Percentiles rank a stretch among this genome's conserved stretches.
Evolutionary conservation across 1,140 invertebrate species (phyloP).

Genomic region (Helicoverpa armigera): DNA sequence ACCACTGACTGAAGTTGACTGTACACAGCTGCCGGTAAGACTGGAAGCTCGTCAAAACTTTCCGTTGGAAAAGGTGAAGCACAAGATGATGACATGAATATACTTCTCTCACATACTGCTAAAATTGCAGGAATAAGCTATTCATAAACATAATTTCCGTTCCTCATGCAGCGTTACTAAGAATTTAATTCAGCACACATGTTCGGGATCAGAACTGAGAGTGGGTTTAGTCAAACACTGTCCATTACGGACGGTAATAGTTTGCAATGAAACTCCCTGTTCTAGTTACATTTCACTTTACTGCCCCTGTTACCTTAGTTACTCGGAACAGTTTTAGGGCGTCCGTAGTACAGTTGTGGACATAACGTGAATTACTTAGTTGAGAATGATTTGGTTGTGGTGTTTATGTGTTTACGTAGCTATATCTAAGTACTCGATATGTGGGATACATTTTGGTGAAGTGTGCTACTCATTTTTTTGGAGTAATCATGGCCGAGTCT

Average conservation of each 20-base stretch:
- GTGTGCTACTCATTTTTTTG: no score
- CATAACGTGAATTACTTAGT: no score
- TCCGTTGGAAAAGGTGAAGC: no score
- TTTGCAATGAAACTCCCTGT: constrained; percentile 3
- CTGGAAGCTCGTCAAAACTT: no score
- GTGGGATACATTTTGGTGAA: no score
- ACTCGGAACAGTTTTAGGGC: background rate
- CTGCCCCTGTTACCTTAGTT: background rate
- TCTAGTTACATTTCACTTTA: constrained; percentile 5
- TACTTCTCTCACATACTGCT: background rate
- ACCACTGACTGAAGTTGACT: no score
- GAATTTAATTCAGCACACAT: background rate
- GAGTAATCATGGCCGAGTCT: no score
- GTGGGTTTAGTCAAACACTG: constrained; percentile 4
- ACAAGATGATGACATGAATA: no score
- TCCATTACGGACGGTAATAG: constrained; percentile 1
- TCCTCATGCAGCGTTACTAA: background rate
- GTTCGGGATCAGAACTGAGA: background rate
- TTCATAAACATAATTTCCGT: background rate
- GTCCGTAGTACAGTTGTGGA: background rate
- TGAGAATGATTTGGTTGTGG: no score
- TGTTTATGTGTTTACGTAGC: no score
- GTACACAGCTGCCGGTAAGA: no score
- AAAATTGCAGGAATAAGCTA: background rate
- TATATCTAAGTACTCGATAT: no score